Percentiles rank a stretch among this genome's conserved stretches.
Conservation (phyloP, 2,797 vertebrate species). For the Pterois miles region DNA sequence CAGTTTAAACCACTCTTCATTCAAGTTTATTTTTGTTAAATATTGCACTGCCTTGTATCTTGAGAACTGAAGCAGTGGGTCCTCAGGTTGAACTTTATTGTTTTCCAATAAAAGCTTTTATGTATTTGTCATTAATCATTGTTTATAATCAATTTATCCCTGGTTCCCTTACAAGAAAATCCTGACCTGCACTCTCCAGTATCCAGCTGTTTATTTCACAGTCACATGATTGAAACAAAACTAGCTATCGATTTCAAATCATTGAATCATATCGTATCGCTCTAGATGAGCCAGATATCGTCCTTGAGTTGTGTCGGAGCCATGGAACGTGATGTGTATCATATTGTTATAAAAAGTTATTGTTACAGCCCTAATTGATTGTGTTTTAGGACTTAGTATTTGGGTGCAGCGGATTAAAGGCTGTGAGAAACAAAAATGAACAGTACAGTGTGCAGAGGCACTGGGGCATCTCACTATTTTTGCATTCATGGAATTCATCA, state of each 20-base stretch:
- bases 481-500: conserved; percentile 5
- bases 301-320: not conserved
- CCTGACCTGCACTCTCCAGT: too few relatives aligned
- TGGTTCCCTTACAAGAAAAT: too few relatives aligned
- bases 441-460: not conserved
- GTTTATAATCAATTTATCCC: too few relatives aligned
- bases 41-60: too few relatives aligned
- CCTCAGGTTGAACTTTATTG: too few relatives aligned
- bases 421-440: not conserved
- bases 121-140: too few relatives aligned
- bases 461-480: not conserved
- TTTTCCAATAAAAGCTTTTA: too few relatives aligned
- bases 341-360: not conserved
- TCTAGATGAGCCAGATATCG: not conserved
- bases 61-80: too few relatives aligned
- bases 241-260: too few relatives aligned
- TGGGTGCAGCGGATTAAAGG: not conserved
- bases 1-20: not conserved
- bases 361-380: not conserved
- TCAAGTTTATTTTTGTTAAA: not conserved
- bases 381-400: not conserved
- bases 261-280: too few relatives aligned
- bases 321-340: not conserved
- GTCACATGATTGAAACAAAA: too few relatives aligned
- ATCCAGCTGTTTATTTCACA: too few relatives aligned